Percentiles rank a stretch among this genome's conserved stretches.
Conservation (phyloP, 2,888 invertebrate species). For the Drosophila austrosaltans region DNA sequence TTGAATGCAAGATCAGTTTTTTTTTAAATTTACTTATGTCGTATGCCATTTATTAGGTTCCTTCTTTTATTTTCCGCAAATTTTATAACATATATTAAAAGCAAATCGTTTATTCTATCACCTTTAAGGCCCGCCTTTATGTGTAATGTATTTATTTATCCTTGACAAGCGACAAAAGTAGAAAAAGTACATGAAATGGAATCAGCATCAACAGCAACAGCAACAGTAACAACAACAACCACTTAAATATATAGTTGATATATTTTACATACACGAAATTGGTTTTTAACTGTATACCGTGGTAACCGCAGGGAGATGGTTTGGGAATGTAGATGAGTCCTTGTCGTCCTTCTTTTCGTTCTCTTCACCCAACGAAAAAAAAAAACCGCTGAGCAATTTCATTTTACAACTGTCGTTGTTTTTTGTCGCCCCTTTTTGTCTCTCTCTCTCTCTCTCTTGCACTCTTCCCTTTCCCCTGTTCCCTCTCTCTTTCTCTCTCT, state of each 20-base stretch:
- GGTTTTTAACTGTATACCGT: slow-evolving; percentile 72
- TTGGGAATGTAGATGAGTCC: not conserved
- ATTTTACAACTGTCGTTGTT: slow-evolving; percentile 74
- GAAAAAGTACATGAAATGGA: slow-evolving; percentile 42
- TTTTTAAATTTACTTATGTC: not conserved
- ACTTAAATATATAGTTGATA: slow-evolving; percentile 77
- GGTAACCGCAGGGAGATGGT: slow-evolving; percentile 42
- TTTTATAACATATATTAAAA: not conserved
- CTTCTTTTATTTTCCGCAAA: not conserved
- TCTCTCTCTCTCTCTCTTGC: slow-evolving; percentile 26
- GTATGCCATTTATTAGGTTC: not conserved
- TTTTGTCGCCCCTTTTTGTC: slow-evolving; percentile 22
- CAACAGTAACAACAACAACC: slow-evolving; percentile 51
- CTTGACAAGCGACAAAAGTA: slow-evolving; percentile 69
- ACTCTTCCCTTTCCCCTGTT: slow-evolving; percentile 3
- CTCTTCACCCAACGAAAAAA: not conserved
- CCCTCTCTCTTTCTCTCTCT: slow-evolving; percentile 34
- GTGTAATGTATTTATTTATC: slow-evolving; percentile 65
- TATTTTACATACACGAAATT: slow-evolving; percentile 78
- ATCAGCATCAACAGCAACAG: slow-evolving; percentile 33
- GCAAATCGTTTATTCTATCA: slow-evolving; percentile 23
- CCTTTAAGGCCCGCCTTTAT: slow-evolving; percentile 49
- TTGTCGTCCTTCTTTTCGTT: not conserved
- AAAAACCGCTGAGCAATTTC: slow-evolving; percentile 65
- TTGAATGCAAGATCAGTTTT: not conserved